Evolutionary conservation across 2,113 vertebrate genomes (phyloP).

Genomic region (Gallinago paraguaiae): DNA sequence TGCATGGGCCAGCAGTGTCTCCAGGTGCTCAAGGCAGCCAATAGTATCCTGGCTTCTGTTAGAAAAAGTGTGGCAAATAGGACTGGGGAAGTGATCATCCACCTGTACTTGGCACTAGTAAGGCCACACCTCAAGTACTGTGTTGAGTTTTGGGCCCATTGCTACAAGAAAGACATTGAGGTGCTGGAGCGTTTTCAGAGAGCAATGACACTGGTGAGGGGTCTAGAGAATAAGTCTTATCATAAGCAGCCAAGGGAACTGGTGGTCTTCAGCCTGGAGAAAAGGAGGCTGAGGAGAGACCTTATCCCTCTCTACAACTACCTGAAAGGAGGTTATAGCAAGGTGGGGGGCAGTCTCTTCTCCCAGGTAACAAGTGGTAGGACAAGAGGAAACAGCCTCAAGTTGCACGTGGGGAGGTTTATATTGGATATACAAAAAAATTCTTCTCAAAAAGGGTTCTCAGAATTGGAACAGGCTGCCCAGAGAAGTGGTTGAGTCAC

Average conservation of each 20-base stretch:
- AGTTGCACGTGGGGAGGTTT: neutral
- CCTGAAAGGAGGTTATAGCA: neutral
- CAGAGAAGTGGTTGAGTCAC: neutral
- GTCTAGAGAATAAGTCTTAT: neutral
- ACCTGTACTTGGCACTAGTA: too few relatives aligned
- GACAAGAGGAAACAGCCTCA: neutral
- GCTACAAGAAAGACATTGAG: neutral
- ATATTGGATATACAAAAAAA: neutral
- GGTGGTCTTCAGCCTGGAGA: neutral
- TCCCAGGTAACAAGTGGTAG: neutral
- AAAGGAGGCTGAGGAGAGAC: neutral
- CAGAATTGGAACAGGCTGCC: neutral
- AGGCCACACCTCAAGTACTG: neutral
- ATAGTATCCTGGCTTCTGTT: neutral
- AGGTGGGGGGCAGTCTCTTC: neutral
- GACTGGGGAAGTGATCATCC: neutral
- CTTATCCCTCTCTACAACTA: neutral
- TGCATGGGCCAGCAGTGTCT: neutral
- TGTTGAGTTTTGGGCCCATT: neutral
- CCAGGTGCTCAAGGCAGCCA: neutral
- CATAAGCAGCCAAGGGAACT: neutral
- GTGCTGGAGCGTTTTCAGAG: neutral
- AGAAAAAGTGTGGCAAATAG: neutral
- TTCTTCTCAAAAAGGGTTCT: neutral
- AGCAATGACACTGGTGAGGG: neutral